Conservation (phyloP, 2,888 invertebrate species). For the Aphrophora alni region DNA sequence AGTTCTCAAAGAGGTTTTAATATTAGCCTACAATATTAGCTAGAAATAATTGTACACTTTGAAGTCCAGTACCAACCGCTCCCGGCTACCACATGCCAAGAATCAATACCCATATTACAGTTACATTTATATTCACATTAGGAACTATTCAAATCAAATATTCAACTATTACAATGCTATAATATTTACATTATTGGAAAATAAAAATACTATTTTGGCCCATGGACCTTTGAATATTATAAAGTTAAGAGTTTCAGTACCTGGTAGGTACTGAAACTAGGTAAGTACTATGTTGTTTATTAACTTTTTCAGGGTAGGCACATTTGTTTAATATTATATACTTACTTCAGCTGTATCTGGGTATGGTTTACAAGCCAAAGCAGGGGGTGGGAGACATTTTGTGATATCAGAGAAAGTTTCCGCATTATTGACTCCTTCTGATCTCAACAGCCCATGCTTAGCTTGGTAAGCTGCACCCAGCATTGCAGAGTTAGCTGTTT, state of each 20-base stretch:
- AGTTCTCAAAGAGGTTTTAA: no score
- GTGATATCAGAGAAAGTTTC: constrained; percentile 59
- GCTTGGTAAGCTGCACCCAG: constrained; percentile 82
- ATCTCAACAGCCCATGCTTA: constrained; percentile 63
- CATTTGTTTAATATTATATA: background rate
- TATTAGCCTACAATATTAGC: no score
- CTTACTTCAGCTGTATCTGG: constrained; percentile 68
- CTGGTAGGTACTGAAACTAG: no score
- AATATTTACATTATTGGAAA: background rate
- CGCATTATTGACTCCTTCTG: constrained; percentile 56
- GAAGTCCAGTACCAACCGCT: no score
- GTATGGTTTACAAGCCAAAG: constrained; percentile 72
- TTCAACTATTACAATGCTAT: background rate
- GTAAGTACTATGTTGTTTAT: background rate
- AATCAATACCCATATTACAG: no score
- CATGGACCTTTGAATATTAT: no score
- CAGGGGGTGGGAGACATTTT: constrained; percentile 60
- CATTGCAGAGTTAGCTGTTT: constrained; percentile 83
- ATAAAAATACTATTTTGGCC: no score
- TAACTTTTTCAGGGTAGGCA: background rate
- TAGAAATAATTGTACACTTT: no score
- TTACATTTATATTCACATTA: no score
- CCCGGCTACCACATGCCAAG: no score
- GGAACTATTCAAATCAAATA: background rate
- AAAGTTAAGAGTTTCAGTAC: no score